Conservation (phyloP, 2,113 vertebrate species). For the Malurus elegans region DNA sequence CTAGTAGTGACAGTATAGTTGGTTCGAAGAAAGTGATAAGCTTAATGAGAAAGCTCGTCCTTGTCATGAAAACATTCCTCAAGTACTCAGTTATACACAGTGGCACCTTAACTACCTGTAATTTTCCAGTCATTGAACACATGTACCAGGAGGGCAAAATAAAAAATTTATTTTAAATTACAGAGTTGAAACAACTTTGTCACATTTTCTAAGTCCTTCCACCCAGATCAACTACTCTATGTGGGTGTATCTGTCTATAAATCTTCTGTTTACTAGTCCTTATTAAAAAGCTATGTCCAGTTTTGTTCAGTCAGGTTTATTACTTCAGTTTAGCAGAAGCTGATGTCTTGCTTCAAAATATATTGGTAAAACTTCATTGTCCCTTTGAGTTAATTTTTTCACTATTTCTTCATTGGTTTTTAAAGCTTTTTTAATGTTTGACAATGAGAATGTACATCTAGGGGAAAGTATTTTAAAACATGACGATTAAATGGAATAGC, state of each 20-base stretch:
- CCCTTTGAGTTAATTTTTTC: neutral
- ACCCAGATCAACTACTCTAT: neutral
- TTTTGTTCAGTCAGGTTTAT: constrained; percentile 21
- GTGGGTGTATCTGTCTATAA: neutral
- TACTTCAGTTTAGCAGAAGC: neutral
- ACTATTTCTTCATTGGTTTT: neutral
- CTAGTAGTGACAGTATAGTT: constrained; percentile 48
- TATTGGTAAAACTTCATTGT: neutral
- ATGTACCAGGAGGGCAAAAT: constrained; percentile 60
- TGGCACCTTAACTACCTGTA: constrained; percentile 66
- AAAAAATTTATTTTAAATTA: constrained; percentile 68
- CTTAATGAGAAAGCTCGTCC: constrained; percentile 62
- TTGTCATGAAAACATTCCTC: constrained; percentile 68
- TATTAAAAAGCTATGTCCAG: neutral
- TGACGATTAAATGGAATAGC: neutral
- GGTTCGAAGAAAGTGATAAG: constrained; percentile 49
- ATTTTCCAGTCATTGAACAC: constrained; percentile 67
- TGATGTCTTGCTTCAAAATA: constrained; percentile 1
- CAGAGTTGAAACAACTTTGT: constrained; percentile 58
- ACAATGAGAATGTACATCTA: neutral
- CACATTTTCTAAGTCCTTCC: constrained; percentile 21
- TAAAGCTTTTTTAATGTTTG: neutral
- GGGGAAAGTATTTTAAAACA: neutral
- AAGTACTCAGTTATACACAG: constrained; percentile 62
- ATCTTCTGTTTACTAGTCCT: neutral